A percentile compares a stretch with the other conserved stretches of the same genome.
These are phyloP conservation scores for Anticlea derivata DNA, from an alignment of 2,888 invertebrate genomes.

Conservation along the genomic window DNA sequence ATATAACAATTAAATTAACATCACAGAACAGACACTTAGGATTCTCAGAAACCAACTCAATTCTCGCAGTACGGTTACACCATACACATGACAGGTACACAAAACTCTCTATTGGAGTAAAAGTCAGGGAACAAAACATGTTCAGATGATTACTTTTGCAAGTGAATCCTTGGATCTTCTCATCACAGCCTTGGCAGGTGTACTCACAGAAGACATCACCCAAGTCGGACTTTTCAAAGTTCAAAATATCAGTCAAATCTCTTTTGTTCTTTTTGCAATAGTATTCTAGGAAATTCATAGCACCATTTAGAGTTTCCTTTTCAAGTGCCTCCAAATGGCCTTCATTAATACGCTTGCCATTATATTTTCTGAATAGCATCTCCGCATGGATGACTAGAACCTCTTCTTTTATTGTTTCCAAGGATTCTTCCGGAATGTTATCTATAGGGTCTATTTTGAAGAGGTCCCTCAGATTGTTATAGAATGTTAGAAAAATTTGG, in stretches of 20 bases:
- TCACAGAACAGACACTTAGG: constrained; percentile 70
- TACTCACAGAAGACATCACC: constrained; percentile 39
- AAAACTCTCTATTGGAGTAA: constrained; percentile 59
- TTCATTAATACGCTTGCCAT: constrained; percentile 38
- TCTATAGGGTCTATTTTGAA: constrained; percentile 39
- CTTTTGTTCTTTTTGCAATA: constrained; percentile 56
- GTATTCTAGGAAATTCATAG: constrained; percentile 56
- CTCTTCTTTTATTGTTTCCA: constrained; percentile 57
- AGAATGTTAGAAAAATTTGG: constrained; percentile 51
- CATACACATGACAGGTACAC: constrained; percentile 62
- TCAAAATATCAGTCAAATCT: constrained; percentile 37
- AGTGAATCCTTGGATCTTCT: constrained; percentile 51
- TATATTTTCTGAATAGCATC: constrained; percentile 42
- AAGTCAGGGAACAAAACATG: constrained; percentile 65
- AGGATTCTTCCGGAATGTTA: constrained; percentile 54
- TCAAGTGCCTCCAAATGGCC: constrained; percentile 44
- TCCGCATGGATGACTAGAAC: constrained; percentile 57
- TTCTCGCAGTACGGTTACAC: constrained; percentile 56
- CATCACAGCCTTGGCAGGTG: constrained; percentile 67
- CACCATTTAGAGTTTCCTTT: constrained; percentile 49
- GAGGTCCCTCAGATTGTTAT: constrained; percentile 46
- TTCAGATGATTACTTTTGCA: constrained; percentile 64
- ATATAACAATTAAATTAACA: constrained; percentile 30
- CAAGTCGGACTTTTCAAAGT: constrained; percentile 38
- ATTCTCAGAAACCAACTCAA: constrained; percentile 49